Evolutionary conservation across 2,113 vertebrate genomes (phyloP).

Genomic region (Uria aalge): DNA sequence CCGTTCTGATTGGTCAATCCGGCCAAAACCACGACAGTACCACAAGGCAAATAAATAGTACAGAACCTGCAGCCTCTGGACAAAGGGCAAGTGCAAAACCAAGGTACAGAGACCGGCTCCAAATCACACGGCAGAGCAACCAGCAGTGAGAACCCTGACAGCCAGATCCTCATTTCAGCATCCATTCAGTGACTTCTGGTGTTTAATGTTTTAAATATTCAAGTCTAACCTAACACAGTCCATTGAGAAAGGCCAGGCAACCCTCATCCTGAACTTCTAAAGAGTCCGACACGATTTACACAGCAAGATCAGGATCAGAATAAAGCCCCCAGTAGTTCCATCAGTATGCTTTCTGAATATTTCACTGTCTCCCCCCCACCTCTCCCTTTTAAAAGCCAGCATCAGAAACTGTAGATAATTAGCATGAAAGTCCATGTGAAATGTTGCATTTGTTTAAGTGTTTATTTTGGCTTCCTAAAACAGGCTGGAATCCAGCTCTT

Average conservation of each 20-base stretch:
- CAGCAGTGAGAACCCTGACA: neutral
- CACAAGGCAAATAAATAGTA: neutral
- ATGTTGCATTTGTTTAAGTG: conserved; percentile 40
- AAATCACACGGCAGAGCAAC: neutral
- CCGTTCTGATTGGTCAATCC: no score
- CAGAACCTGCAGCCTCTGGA: neutral
- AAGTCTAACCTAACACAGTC: neutral
- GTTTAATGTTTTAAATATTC: neutral
- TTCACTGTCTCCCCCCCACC: neutral
- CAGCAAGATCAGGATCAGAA: neutral
- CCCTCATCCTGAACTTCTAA: neutral
- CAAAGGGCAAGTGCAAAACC: neutral
- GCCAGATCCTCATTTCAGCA: neutral
- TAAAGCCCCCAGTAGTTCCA: neutral
- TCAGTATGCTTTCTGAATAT: neutral
- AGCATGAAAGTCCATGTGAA: conserved; percentile 58
- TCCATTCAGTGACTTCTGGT: neutral
- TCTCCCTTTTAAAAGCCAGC: neutral
- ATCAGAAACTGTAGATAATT: conserved; percentile 51
- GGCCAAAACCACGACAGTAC: neutral
- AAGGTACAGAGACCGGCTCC: neutral
- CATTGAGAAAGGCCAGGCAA: neutral
- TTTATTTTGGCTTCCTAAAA: conserved; percentile 74
- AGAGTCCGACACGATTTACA: neutral
- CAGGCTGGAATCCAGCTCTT: conserved; percentile 66